Evolutionary conservation across 2,888 invertebrate species (phyloP), one percentile per base, ranked within the genome.

Genomic region (Dryadula phaetusa): DNA sequence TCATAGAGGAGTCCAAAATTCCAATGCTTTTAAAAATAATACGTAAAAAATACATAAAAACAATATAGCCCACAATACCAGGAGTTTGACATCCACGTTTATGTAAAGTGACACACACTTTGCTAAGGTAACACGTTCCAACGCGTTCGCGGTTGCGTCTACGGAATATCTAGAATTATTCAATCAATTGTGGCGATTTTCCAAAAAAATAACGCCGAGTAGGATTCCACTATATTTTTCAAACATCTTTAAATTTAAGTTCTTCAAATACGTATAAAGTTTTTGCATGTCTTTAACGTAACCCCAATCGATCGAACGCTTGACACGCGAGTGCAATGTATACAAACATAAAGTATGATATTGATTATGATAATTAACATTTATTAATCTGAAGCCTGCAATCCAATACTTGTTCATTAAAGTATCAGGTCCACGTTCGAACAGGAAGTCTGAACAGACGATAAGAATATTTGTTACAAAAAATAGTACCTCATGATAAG

Each of bases 351-450:
- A 60, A 60, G 44, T 60, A 32, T 6, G 28, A 46, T 60, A 60
- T 60, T 60, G 60, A 60, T 60, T 60, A 60, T 44, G 44, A 60
- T 60, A 60, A 60, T 60, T 46, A 60, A 60, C 60, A 28, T 60
- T 60, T 60, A 60, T 60, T 60, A 60, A 60, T 44, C 47, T 37
- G 46, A 56, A 25, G 37, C 46, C 52, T 8, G 62, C 49, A 40
- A 62, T 53, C 32, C 56, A 60, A 60, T 46, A 60, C 60, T 60
- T 60, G 58, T 8, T 64, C 56, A 28, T 64, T 64, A 37, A 64
- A 64, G 54, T 58, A 58, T 64, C 64, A 40, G 34, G 64, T 64
- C 40, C 60, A 60, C n/a, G 16, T 40, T 16, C 12, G 49, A 40
- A 25, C 47, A 62, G 46, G 34, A 44, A 63, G 42, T 42, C 16